Base-by-base conservation (phyloP, 2,888 invertebrate species). In the Colostygia pectinataria region DNA sequence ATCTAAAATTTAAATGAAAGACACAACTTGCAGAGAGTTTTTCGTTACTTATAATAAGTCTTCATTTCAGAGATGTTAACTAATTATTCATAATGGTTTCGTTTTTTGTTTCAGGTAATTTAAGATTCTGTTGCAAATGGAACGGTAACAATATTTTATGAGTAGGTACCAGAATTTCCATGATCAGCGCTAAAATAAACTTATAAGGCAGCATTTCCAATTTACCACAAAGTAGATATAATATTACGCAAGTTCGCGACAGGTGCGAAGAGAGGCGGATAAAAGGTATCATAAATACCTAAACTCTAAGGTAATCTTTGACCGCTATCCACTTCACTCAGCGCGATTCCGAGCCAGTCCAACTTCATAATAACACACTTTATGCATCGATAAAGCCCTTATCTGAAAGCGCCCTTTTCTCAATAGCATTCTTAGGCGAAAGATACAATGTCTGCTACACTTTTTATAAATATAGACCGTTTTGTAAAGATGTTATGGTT, bases 311-410 rank as follows among this genome's bases (percentile, higher is more conserved):
- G 15, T 45, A 13, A 43, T 33, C 28, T 33, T 18, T 25, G 29
- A 25, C 13, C 57, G 43, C 59, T 44, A 68, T 76, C 78, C 68
- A 68, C 74, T 77, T 76, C 71, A 55, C 57, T 56, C 57, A 53
- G 41, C 59, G 55, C 58, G 63, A 62, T 67, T 66, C 57, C 45
- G 53, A 54, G 68, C 65, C 72, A 69, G 68, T 70, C 75, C 76
- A 80, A 80, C 79, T 83, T 81, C 78, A 84, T 83, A 83, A 82
- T 82, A 85, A 81, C 79, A 80, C 77, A 80, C 78, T 86, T 86
- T 84, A 82, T 83, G 83, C 83, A 86, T 73, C 83, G 81, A 84
- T 85, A 83, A 84, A 84, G 77, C 68, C 70, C 77, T 83, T 82
- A 85, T 85, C 86, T 79, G 61, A 51, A 68, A 77, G 75, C 77